Evolutionary conservation across 2,797 vertebrate genomes (phyloP).

Genomic region (Pseudochirops cupreus): DNA sequence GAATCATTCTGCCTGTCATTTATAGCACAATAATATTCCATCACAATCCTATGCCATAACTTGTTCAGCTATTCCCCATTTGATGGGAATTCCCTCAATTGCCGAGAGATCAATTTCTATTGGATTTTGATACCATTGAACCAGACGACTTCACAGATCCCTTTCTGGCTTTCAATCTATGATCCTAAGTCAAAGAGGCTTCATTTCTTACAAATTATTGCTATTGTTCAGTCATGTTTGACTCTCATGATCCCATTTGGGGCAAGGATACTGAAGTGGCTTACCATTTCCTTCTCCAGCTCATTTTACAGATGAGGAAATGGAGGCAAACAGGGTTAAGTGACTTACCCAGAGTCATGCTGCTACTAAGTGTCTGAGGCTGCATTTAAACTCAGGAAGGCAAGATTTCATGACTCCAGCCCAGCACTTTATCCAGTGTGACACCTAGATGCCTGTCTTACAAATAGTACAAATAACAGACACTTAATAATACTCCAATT

Average conservation of each 20-base stretch:
- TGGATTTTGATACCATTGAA: not conserved
- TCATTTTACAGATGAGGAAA: not conserved
- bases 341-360: not conserved
- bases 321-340: not conserved
- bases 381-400: not conserved
- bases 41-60: not conserved
- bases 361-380: not conserved
- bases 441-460: not conserved
- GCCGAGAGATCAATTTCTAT: not conserved
- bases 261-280: not conserved
- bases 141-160: not conserved
- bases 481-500: not conserved
- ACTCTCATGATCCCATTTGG: not conserved
- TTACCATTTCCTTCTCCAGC: not conserved
- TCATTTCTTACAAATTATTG: not conserved
- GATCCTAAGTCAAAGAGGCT: not conserved
- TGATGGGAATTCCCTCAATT: not conserved
- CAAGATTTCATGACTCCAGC: not conserved
- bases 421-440: not conserved
- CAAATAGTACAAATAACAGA: not conserved
- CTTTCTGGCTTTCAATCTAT: not conserved
- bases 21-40: not conserved
- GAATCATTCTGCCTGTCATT: not conserved
- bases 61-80: not conserved
- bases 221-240: not conserved